These are phyloP conservation scores for Phymastichus coffea DNA, from an alignment of 1,140 invertebrate genomes.

Conservation along the genomic window DNA sequence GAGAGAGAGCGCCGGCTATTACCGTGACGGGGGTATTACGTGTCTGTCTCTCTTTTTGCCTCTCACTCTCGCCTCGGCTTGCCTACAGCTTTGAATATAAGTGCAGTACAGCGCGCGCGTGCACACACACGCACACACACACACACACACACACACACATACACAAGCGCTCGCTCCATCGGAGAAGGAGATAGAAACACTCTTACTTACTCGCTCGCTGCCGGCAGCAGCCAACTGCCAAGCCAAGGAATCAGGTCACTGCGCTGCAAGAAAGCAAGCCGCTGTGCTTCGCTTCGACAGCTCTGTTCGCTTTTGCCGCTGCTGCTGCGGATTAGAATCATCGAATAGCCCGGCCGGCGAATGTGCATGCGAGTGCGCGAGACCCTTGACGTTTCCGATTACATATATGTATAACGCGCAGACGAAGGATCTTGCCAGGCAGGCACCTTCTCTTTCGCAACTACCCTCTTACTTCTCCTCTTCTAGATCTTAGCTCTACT, in stretches of 20 bases:
- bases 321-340: conserved; percentile 51
- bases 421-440: conserved; percentile 6
- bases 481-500: no score
- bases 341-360: conserved; percentile 37
- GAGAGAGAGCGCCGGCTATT: conserved; percentile 53
- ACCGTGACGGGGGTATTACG: conserved; percentile 55
- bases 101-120: background rate
- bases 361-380: background rate
- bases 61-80: conserved; percentile 16
- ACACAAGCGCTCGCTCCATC: conserved; percentile 26
- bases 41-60: conserved; percentile 37
- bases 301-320: no score
- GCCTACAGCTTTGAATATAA: background rate
- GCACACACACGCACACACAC: background rate
- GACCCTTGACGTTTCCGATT: conserved; percentile 6
- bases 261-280: conserved; percentile 55
- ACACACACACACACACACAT: background rate
- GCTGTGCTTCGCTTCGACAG: no score
- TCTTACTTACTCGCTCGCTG: conserved; percentile 52
- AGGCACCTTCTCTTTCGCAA: conserved; percentile 11
- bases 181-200: conserved; percentile 34
- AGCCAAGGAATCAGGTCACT: conserved; percentile 55
- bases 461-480: no score
- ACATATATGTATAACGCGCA: no score
- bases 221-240: conserved; percentile 52